These are phyloP conservation scores for Metridium senile DNA, from an alignment of 92 coral and sea anemone species.

Conservation along the genomic window DNA sequence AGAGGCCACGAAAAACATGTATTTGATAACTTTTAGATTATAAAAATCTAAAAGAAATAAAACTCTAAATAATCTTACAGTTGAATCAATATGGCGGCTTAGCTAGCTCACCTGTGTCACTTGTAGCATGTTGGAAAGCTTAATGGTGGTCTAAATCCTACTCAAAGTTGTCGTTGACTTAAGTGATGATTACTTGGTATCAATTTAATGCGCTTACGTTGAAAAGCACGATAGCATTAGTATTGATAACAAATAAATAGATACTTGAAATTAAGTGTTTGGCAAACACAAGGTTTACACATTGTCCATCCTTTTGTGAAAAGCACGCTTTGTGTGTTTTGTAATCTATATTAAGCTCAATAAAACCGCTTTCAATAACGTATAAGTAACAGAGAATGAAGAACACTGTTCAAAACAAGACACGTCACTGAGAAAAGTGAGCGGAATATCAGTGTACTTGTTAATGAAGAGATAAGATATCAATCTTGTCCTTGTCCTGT, in stretches of 20 bases:
- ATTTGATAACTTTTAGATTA: background rate
- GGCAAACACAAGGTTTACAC: constrained; percentile 5
- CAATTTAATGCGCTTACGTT: background rate
- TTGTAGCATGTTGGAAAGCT: constrained; percentile 1
- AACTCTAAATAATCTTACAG: background rate
- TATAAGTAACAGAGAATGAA: background rate
- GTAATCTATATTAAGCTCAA: constrained; percentile 1
- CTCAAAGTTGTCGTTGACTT: background rate
- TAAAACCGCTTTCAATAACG: background rate
- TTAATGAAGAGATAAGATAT: too few relatives aligned
- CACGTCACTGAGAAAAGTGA: background rate
- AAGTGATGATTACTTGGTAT: background rate
- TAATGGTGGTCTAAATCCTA: constrained; percentile 16
- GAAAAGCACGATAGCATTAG: constrained; percentile 5
- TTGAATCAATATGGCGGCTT: background rate
- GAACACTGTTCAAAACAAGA: background rate
- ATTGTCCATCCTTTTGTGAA: background rate
- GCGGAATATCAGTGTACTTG: background rate
- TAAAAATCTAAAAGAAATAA: too few relatives aligned
- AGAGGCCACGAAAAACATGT: background rate
- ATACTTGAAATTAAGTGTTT: constrained; percentile 13
- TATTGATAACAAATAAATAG: constrained; percentile 5
- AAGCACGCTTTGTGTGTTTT: background rate
- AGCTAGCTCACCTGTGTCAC: background rate
- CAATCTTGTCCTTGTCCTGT: background rate